These are phyloP conservation scores for Micropterix aruncella DNA, from an alignment of 2,888 invertebrate species.

Conservation along the genomic window DNA sequence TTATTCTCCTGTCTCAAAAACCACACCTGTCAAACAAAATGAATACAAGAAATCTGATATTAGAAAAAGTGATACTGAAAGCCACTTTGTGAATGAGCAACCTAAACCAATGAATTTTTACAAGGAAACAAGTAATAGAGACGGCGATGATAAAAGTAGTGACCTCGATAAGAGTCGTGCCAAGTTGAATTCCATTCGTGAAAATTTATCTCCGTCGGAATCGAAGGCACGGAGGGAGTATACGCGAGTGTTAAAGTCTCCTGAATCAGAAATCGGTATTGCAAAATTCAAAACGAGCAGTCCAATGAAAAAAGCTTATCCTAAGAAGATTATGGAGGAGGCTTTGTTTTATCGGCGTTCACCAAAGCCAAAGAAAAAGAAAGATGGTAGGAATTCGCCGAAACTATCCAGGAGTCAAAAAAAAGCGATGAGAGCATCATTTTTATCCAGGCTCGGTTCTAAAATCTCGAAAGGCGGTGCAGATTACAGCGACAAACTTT, in stretches of 20 bases:
- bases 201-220: neutral
- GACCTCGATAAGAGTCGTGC: conserved; percentile 1
- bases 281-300: neutral
- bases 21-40: no score
- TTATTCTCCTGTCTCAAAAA: no score
- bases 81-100: no score
- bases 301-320: neutral
- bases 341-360: neutral
- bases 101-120: conserved; percentile 10
- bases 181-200: conserved; percentile 2
- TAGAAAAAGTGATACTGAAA: no score
- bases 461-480: no score
- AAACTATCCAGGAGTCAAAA: no score
- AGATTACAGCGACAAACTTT: no score
- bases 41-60: no score
- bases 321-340: neutral
- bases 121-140: conserved; percentile 6
- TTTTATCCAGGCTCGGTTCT: no score
- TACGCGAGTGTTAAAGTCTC: conserved; percentile 1
- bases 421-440: no score
- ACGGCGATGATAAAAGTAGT: conserved; percentile 2
- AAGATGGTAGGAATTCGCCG: no score
- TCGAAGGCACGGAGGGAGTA: neutral
- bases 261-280: neutral
- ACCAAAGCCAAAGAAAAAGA: no score